Evolutionary conservation across 1,140 invertebrate species (phyloP).

Genomic region (Andrena cerasifolii): DNA sequence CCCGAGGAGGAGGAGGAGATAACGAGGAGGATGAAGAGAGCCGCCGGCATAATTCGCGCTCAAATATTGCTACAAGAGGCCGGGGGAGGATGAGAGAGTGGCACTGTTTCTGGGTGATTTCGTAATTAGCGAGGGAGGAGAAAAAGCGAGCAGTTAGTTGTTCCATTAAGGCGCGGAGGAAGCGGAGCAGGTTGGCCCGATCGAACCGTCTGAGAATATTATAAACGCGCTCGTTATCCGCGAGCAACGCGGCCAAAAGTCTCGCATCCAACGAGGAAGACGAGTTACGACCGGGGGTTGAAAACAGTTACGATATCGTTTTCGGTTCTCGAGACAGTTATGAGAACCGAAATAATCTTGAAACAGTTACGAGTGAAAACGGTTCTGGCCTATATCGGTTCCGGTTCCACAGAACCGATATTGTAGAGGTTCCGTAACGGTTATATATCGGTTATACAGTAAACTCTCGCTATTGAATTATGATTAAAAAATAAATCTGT

Average conservation of each 20-base stretch:
- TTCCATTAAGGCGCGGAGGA: constrained; percentile 52
- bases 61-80: constrained; percentile 57
- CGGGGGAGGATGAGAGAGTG: constrained; percentile 21
- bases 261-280: not conserved
- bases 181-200: constrained; percentile 20
- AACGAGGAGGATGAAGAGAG: constrained; percentile 69
- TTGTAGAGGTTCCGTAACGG: no score
- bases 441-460: no score
- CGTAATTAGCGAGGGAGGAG: constrained; percentile 57
- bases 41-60: constrained; percentile 67
- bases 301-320: no score
- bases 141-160: constrained; percentile 55
- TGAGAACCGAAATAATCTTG: no score
- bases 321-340: no score
- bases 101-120: constrained; percentile 61
- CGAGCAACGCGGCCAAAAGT: not conserved
- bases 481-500: no score
- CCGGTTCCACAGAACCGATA: no score
- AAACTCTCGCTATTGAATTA: no score
- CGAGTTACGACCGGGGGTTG: no score
- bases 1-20: no score
- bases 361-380: no score
- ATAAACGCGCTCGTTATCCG: constrained; percentile 55
- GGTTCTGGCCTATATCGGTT: no score
- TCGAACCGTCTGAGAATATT: constrained; percentile 54